Evolutionary conservation across 2,797 vertebrate genomes (phyloP), one percentile per base, ranked within the genome.

Genomic region (Gobio occitaniae): DNA sequence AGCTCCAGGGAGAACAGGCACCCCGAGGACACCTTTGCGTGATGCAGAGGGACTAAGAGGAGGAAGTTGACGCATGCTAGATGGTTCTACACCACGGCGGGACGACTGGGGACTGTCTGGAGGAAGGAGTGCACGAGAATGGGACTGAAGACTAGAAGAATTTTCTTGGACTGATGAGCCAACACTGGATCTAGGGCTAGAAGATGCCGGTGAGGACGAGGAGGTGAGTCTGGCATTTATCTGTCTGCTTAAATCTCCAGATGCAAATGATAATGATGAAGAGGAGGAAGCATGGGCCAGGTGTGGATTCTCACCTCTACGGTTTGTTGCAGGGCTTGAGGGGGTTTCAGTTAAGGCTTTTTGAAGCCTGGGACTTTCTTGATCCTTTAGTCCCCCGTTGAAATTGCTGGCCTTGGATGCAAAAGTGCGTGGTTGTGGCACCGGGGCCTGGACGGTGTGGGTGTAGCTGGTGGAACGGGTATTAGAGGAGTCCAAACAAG

Each of bases 11-110:
- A 91, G 88, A n/a, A 94, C 94, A 12, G 94, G 92, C 3, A 90
- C 86, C 0, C 94, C 96, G 6, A 94, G 90, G 1, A 91, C 82
- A 0, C 93, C 95, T 54, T 95, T 94, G 25, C 95, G 92, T 2
- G 95, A 91, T 85, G 95, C 83, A 65, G 95, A 95, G 0, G 97
- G 97, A 89, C 97, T 98, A 86, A 93, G 92, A 0, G 97, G 97
- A 1, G 97, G 96, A 56, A 96, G 94, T 11, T 97, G 96, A 83
- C 95, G 94, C 93, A 96, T 93, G 3, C 25, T 91, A 4, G 84
- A 70, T 0, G 52, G 48, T 86, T 97, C 96, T 32, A 91, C 25
- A 68, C 92, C 93, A 86, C 95, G 93, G 2, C 94, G 92, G 74
- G 93, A 89, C 0, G 94, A 86, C 61, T 94, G 95, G 0, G 96